Percentiles rank a stretch among this genome's conserved stretches.
Conservation (phyloP, 35 echinoderm and acorn worm species). For the Anneissia japonica region DNA sequence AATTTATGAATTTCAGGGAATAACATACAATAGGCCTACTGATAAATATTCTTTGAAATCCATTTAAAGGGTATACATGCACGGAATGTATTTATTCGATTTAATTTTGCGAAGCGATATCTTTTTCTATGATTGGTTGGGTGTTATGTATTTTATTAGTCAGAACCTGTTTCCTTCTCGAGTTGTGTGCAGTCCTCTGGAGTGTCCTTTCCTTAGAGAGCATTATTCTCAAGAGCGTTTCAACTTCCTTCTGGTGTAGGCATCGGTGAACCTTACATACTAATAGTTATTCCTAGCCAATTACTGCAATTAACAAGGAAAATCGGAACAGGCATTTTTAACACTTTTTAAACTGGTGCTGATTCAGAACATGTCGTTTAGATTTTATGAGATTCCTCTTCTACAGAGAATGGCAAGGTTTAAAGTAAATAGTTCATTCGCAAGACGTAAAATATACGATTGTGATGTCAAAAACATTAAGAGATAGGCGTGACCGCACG, state of each 20-base stretch:
- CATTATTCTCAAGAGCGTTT: neutral
- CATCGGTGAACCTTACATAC: neutral
- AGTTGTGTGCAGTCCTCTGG: neutral
- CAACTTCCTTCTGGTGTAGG: neutral
- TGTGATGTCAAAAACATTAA: too few relatives aligned
- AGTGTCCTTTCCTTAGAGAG: neutral
- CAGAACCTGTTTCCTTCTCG: neutral
- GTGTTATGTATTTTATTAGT: too few relatives aligned
- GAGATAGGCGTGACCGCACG: too few relatives aligned
- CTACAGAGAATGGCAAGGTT: neutral
- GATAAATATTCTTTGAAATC: too few relatives aligned
- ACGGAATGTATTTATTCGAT: too few relatives aligned
- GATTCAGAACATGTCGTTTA: neutral
- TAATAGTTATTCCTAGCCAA: neutral
- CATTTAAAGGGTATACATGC: too few relatives aligned
- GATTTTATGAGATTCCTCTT: neutral
- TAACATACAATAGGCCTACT: too few relatives aligned
- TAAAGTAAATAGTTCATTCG: neutral
- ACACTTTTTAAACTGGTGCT: neutral
- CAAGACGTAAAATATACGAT: too few relatives aligned
- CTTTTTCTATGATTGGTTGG: too few relatives aligned
- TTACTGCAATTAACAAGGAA: neutral
- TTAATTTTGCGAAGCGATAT: too few relatives aligned
- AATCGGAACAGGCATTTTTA: neutral
- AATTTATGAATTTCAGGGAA: too few relatives aligned